Base-by-base conservation (phyloP, 2,888 invertebrate species). In the Euzetes globulus region DNA sequence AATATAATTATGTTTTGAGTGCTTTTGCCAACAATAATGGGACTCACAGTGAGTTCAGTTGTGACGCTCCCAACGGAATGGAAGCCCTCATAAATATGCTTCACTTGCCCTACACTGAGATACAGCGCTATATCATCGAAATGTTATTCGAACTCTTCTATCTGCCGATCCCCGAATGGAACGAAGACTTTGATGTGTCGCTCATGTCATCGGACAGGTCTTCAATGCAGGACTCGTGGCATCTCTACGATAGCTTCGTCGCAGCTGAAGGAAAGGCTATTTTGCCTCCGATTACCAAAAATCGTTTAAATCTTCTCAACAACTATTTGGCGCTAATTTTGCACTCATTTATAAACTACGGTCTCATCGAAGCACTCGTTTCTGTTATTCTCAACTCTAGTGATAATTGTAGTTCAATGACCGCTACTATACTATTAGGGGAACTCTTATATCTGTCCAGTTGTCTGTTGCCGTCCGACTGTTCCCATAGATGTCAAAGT, bases 241-340 rank as follows among this genome's bases (percentile, higher is more conserved):
- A 91, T 79, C 84, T 97, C 33, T 89, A 89, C 79, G 94, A 95
- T 82, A 96, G 94, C 47, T 97, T 97, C 82, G 91, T 97, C n/a
- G 93, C 91, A 17, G 90, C 91, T 75, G 97, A 97, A 85, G 95
- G 94, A 68, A 88, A 88, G 75, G 87, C 88, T 73, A 88, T 95
- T 79, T 84, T 97, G 82, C 94, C 95, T 77, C 91, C 92, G 82
- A 86, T 94, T 77, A 89, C 92, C 72, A 89, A 89, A 78, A 89
- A 82, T 74, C 84, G 85, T 84, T 84, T 94, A 17, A 95, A 94
- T 84, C 88, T 95, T 78, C 89, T 90, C 77, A 93, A 95, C 83
- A 91, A 94, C 82, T 96, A 96, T 85, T 87, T 91, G 81, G 90
- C 95, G 7, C 85, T 96, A 71, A 84, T 97, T 79, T 87, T 97